Percentiles rank a stretch among this genome's conserved stretches.
phyloP scores from a whole-genome alignment of 2,113 vertebrate genomes.

The Drymodes brunneopygia region DNA sequence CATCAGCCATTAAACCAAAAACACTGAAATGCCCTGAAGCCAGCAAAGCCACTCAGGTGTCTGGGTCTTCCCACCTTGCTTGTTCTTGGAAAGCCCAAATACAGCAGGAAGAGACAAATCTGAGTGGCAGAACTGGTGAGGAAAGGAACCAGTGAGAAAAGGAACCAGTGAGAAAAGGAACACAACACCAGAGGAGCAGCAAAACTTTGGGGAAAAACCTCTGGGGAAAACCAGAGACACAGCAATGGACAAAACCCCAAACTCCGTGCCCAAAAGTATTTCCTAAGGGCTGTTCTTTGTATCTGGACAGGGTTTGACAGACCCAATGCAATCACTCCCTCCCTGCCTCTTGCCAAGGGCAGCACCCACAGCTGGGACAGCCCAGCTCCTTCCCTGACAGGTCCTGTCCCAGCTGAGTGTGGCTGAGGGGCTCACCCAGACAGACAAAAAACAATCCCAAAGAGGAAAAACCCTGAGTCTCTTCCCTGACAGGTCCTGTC shows the following conservation, averaged over 20 bases:
- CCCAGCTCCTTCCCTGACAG: background rate
- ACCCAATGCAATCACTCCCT: background rate
- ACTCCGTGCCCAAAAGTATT: background rate
- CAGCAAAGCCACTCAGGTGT: background rate
- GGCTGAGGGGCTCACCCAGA: background rate
- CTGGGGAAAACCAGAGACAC: background rate
- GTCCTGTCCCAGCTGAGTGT: background rate
- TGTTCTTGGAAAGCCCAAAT: background rate
- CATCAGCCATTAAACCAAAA: background rate
- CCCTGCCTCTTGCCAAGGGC: background rate
- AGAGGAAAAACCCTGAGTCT: background rate
- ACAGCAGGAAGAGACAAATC: background rate
- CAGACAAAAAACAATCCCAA: background rate
- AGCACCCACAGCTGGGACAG: background rate
- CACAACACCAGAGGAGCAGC: background rate
- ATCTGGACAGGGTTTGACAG: background rate
- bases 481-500: background rate
- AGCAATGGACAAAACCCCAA: accelerated
- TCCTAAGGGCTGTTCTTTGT: background rate
- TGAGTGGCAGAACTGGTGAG: background rate
- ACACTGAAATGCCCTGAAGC: background rate
- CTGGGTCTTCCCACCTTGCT: background rate
- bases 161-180: background rate
- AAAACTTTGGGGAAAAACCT: background rate
- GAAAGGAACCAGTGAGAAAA: background rate